Conservation (phyloP, 2,888 invertebrate genomes). For the Anticlea derivata region DNA sequence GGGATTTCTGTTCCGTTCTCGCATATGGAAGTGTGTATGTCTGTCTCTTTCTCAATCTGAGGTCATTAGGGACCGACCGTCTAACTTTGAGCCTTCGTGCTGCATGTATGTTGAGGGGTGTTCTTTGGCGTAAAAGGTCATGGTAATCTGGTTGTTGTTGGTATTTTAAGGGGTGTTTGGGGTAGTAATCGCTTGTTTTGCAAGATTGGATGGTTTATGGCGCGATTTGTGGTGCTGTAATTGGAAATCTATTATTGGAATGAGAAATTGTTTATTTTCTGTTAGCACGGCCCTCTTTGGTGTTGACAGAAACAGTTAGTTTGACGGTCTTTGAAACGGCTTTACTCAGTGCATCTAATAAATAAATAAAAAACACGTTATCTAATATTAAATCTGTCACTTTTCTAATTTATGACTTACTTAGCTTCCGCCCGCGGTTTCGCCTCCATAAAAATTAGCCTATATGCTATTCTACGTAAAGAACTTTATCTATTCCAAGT, state of each 20-base stretch:
- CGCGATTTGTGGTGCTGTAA: slow-evolving; percentile 37
- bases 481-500: too few relatives aligned
- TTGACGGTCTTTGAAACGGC: too few relatives aligned
- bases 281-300: slow-evolving; percentile 7
- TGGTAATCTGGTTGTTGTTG: slow-evolving; percentile 17
- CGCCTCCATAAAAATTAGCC: too few relatives aligned
- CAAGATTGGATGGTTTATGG: slow-evolving; percentile 31
- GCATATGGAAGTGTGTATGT: slow-evolving; percentile 33
- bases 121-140: slow-evolving; percentile 18
- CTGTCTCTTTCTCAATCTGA: slow-evolving; percentile 59
- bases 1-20: slow-evolving; percentile 40
- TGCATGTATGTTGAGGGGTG: slow-evolving; percentile 1
- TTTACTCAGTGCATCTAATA: too few relatives aligned
- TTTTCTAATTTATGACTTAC: too few relatives aligned
- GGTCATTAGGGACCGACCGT: slow-evolving; percentile 48
- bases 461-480: too few relatives aligned
- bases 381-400: too few relatives aligned
- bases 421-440: too few relatives aligned
- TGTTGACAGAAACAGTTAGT: slow-evolving; percentile 12
- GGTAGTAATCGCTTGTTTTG: slow-evolving; percentile 37
- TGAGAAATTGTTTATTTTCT: slow-evolving; percentile 37
- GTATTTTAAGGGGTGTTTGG: slow-evolving; percentile 28
- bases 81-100: slow-evolving; percentile 14
- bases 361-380: too few relatives aligned
- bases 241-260: slow-evolving; percentile 43